Conservation (phyloP, 2,113 vertebrate species). For the Erythrocercus mccallii region DNA sequence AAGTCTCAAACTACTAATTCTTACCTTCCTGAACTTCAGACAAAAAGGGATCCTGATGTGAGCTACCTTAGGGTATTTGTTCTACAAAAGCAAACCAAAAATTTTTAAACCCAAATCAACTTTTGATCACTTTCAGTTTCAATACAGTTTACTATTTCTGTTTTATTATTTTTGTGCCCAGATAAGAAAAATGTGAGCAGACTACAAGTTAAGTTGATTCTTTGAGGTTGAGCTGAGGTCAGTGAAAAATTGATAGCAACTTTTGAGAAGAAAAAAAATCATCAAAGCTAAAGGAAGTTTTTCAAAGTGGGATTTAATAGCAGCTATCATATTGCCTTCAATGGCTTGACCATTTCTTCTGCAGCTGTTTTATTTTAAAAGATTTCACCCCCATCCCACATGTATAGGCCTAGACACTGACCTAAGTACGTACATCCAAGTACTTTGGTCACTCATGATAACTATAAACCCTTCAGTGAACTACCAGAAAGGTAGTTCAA, state of each 20-base stretch:
- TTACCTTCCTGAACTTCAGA: not conserved
- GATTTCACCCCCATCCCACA: constrained; percentile 48
- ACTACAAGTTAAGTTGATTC: constrained; percentile 44
- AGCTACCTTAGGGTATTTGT: not conserved
- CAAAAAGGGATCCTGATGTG: not conserved
- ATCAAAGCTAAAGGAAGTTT: constrained; percentile 74
- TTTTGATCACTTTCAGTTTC: not conserved
- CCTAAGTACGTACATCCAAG: constrained; percentile 45
- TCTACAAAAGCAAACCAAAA: not conserved
- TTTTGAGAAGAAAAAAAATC: constrained; percentile 74
- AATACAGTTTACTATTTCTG: not conserved
- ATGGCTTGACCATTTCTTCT: constrained; percentile 65
- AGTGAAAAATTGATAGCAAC: constrained; percentile 70
- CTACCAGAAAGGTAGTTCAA: constrained; percentile 46
- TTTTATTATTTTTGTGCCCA: not conserved
- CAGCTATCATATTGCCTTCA: constrained; percentile 74
- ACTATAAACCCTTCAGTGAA: constrained; percentile 67
- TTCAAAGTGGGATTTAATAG: constrained; percentile 77
- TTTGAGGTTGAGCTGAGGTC: constrained; percentile 70
- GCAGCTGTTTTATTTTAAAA: constrained; percentile 79
- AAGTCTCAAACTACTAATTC: not conserved
- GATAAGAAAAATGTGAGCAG: constrained; percentile 5
- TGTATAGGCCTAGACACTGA: constrained; percentile 31
- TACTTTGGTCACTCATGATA: constrained; percentile 56
- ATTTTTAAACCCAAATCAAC: not conserved